These are phyloP conservation scores for Nematolebias whitei DNA, from an alignment of 2,113 vertebrate species.

Conservation along the genomic window DNA sequence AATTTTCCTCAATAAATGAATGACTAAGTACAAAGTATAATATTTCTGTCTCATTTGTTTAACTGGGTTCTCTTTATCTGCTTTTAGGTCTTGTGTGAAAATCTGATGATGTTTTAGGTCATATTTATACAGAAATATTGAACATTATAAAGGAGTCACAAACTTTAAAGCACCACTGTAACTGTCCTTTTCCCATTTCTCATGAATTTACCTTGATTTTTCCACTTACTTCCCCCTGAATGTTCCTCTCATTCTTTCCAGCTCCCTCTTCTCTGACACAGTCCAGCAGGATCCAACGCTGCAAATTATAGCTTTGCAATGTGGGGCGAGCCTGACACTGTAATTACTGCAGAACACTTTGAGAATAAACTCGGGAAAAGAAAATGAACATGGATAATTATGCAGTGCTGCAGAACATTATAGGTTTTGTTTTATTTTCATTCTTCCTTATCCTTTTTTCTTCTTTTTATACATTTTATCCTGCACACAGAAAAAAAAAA, in stretches of 20 bases:
- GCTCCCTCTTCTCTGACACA: slow-evolving; percentile 11
- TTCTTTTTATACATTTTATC: not conserved
- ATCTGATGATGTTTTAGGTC: too few species aligned
- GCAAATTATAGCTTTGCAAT: slow-evolving; percentile 42
- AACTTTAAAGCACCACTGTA: too few species aligned
- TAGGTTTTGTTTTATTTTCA: slow-evolving; percentile 6
- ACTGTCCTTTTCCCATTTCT: not conserved
- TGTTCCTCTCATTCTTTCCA: not conserved
- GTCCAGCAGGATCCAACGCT: slow-evolving; percentile 13
- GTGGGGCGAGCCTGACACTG: slow-evolving; percentile 16
- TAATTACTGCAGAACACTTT: slow-evolving; percentile 37
- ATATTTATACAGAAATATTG: too few species aligned
- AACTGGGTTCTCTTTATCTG: too few species aligned
- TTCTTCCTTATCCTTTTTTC: slow-evolving; percentile 4
- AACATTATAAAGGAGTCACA: too few species aligned
- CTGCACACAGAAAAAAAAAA: not conserved
- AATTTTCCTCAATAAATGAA: too few species aligned
- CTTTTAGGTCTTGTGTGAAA: too few species aligned
- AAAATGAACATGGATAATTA: slow-evolving; percentile 41
- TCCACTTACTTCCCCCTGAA: not conserved
- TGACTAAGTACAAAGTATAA: too few species aligned
- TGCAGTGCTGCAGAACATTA: slow-evolving; percentile 10
- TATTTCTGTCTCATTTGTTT: too few species aligned
- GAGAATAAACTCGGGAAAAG: slow-evolving; percentile 13
- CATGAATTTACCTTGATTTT: not conserved